phyloP scores from a whole-genome alignment of 30 jellyfish, hydroid and myxozoan genomes.

The Aurelia aurita region DNA sequence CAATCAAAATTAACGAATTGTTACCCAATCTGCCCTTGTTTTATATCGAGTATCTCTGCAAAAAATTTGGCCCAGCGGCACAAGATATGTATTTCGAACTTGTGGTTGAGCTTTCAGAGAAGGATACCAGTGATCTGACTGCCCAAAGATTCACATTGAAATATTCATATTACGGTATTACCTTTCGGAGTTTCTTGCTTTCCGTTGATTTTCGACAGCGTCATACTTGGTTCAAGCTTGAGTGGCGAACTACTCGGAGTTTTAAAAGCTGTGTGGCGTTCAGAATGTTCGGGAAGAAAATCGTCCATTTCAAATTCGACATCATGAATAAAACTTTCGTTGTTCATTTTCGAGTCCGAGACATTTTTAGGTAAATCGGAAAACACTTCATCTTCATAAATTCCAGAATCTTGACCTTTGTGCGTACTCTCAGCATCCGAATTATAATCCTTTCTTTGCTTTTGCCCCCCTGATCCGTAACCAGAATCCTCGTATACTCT shows the following conservation, averaged over 20 bases:
- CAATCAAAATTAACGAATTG: too few relatives aligned
- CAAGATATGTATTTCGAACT: too few relatives aligned
- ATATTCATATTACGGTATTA: not conserved
- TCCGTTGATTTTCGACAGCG: slow-evolving; percentile 50
- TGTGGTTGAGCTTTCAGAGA: too few relatives aligned
- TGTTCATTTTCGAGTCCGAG: slow-evolving; percentile 40
- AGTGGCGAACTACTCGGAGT: slow-evolving; percentile 99
- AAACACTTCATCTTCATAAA: slow-evolving; percentile 96
- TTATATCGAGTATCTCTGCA: too few relatives aligned
- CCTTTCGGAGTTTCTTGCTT: slow-evolving; percentile 35
- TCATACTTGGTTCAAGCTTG: slow-evolving; percentile 68
- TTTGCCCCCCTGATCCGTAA: slow-evolving; percentile 75
- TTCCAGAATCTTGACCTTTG: slow-evolving; percentile 97
- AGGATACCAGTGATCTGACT: too few relatives aligned
- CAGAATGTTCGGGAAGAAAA: slow-evolving; percentile 75
- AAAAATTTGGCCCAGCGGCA: too few relatives aligned
- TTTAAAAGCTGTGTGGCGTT: slow-evolving; percentile 91
- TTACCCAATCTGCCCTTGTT: too few relatives aligned
- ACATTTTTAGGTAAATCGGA: slow-evolving; percentile 83
- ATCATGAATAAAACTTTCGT: slow-evolving; percentile 63
- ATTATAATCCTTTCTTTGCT: slow-evolving; percentile 65
- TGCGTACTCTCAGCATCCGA: slow-evolving; percentile 97
- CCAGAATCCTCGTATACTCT: slow-evolving; percentile 90
- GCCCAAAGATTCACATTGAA: too few relatives aligned
- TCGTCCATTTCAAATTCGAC: slow-evolving; percentile 82